Conservation (phyloP, 1,140 invertebrate species). For the Drosophila lacteicornis region DNA sequence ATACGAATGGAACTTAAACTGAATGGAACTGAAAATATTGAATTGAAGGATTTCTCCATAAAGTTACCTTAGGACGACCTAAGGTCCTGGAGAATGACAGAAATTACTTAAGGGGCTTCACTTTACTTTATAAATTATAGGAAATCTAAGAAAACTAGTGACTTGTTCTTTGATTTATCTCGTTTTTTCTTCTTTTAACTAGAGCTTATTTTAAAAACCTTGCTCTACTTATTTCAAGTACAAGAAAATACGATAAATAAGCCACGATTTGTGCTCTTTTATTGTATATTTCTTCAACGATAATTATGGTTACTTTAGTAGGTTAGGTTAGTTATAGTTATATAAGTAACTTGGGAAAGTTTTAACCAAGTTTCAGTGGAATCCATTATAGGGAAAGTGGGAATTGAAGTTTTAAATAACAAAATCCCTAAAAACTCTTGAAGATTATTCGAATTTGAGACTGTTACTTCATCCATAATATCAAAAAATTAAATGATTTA, state of each 20-base stretch:
- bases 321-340: neutral
- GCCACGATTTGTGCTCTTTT: neutral
- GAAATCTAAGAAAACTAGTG: too few species aligned
- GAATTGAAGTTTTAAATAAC: neutral
- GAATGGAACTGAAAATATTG: neutral
- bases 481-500: too few species aligned
- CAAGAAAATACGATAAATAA: neutral
- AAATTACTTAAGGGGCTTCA: too few species aligned
- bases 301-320: neutral
- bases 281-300: neutral
- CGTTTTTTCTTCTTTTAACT: neutral
- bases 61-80: too few species aligned
- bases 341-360: neutral
- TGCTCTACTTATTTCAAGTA: constrained; percentile 10
- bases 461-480: too few species aligned
- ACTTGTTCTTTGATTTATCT: neutral
- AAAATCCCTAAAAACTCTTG: too few species aligned
- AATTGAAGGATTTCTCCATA: too few species aligned
- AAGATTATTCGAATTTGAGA: too few species aligned
- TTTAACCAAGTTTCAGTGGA: neutral
- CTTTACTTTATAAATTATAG: too few species aligned
- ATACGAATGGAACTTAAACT: neutral
- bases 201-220: neutral
- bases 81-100: too few species aligned
- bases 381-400: too few species aligned